Evolutionary conservation across 2,797 vertebrate species (phyloP), one percentile per base, ranked within the genome.

Genomic region (Pyrrhura leucotis): DNA sequence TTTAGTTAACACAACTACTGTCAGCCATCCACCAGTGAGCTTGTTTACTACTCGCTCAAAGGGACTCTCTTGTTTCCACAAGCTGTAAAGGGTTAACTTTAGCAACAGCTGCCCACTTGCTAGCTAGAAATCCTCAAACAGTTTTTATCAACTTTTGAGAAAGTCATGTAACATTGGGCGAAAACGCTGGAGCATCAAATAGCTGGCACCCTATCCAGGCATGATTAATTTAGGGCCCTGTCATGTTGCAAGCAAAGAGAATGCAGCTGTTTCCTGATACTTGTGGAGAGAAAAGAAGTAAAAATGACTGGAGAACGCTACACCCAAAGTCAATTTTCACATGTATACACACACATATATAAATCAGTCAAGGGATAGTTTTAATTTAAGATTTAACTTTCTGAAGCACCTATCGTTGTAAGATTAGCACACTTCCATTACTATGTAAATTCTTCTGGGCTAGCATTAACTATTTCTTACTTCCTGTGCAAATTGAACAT

Each of bases 331-430:
- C 2, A 26, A 22, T 28, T 29, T 69, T 14, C 35, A n/a, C 3
- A 61, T 3, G 29, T 4, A 45, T 0, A 23, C 0, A 31, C 3
- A 44, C 1, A 44, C 1, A 40, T 18, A 26, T 13, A 23, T 19
- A 31, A 40, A 31, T 40, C 14, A 39, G 7, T 85, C 8, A 71
- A 42, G 7, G 59, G 69, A 59, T 45, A 37, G 53, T 47, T 68
- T 69, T 40, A 75, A 71, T 42, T 42, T 40, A 53, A 58, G 16
- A 58, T 80, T 85, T 29, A 61, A 50, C 11, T 76, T 54, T 59
- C 28, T 63, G 58, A 53, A 58, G 5, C 15, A 45, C 23, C 12
- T 78, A 3, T 69, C 9, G 17, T 20, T 33, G 10, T 56, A 84
- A 76, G 12, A 67, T 66, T 45, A 77, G 23, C 7, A 56, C 35